Percentiles rank a stretch among this genome's conserved stretches.
These are phyloP conservation scores for Galerucella pusilla DNA, from an alignment of 2,888 invertebrate genomes.

Conservation along the genomic window DNA sequence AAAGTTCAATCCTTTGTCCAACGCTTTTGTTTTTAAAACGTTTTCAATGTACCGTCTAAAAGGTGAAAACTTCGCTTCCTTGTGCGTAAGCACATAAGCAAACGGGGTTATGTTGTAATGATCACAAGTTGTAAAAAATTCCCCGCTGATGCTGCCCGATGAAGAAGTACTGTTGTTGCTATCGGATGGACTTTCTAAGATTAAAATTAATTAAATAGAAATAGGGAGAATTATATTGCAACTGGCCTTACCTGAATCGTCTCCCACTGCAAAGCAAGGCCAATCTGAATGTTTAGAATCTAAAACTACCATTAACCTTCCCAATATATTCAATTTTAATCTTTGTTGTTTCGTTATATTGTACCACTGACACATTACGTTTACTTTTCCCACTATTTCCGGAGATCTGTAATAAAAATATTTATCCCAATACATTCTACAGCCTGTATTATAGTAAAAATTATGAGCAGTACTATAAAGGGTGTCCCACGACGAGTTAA, in stretches of 20 bases:
- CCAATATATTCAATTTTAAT: slow-evolving; percentile 80
- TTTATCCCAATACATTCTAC: no score
- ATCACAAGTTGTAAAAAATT: slow-evolving; percentile 46
- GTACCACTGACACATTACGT: slow-evolving; percentile 91
- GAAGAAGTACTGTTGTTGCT: slow-evolving; percentile 64
- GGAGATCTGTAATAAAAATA: slow-evolving; percentile 68
- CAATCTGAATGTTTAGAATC: slow-evolving; percentile 58
- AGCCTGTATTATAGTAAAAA: no score
- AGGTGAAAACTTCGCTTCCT: slow-evolving; percentile 55
- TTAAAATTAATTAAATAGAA: neutral
- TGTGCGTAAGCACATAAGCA: slow-evolving; percentile 58
- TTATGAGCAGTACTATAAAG: no score
- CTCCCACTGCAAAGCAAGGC: slow-evolving; percentile 49
- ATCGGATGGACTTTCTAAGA: slow-evolving; percentile 65
- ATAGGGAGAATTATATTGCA: neutral
- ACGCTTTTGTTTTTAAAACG: slow-evolving; percentile 86
- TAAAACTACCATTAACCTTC: slow-evolving; percentile 70
- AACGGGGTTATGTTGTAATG: slow-evolving; percentile 68
- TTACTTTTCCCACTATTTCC: slow-evolving; percentile 75
- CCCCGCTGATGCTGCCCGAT: slow-evolving; percentile 48
- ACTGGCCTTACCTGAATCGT: slow-evolving; percentile 45
- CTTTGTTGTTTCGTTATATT: slow-evolving; percentile 89
- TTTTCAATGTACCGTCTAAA: slow-evolving; percentile 86
- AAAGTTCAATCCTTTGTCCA: slow-evolving; percentile 84
- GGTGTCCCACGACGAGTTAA: no score